A percentile compares a stretch with the other conserved stretches of the same genome.
These are phyloP conservation scores for Plutella xylostella DNA, from an alignment of 2,888 invertebrate species.

Conservation along the genomic window DNA sequence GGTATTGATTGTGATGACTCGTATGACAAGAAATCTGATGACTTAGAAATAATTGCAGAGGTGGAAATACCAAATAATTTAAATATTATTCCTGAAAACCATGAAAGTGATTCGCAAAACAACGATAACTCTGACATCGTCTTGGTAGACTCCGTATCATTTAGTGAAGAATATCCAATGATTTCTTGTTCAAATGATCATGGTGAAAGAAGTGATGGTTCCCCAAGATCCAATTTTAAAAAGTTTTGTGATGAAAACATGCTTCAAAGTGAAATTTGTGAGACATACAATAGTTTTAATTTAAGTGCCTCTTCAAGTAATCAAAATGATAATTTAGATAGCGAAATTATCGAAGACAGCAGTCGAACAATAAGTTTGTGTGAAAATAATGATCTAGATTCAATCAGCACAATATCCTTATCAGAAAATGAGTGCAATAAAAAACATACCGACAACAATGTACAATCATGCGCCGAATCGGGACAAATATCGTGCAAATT, in stretches of 20 bases:
- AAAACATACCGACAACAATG: slow-evolving; percentile 22
- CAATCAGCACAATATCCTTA: slow-evolving; percentile 37
- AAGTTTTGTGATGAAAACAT: slow-evolving; percentile 56
- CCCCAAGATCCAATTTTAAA: slow-evolving; percentile 34
- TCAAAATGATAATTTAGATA: slow-evolving; percentile 42
- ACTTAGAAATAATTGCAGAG: slow-evolving; percentile 47
- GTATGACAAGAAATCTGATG: slow-evolving; percentile 63
- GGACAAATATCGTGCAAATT: too few relatives aligned
- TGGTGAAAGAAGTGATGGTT: slow-evolving; percentile 31
- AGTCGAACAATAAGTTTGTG: slow-evolving; percentile 41
- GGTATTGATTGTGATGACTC: slow-evolving; percentile 75
- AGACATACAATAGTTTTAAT: slow-evolving; percentile 57
- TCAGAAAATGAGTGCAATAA: slow-evolving; percentile 44
- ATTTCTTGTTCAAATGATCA: slow-evolving; percentile 36
- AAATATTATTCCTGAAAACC: slow-evolving; percentile 30
- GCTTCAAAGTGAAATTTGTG: slow-evolving; percentile 57
- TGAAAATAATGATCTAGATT: slow-evolving; percentile 47
- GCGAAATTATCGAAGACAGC: slow-evolving; percentile 31
- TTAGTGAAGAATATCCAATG: slow-evolving; percentile 43
- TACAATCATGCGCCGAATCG: slow-evolving; percentile 24
- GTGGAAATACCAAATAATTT: slow-evolving; percentile 35
- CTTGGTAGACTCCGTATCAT: slow-evolving; percentile 46
- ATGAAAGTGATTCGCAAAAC: slow-evolving; percentile 29
- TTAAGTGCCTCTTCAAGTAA: slow-evolving; percentile 49
- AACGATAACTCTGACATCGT: slow-evolving; percentile 37